Base-by-base conservation (phyloP, 2,888 invertebrate species). In the Hesperia comma region DNA sequence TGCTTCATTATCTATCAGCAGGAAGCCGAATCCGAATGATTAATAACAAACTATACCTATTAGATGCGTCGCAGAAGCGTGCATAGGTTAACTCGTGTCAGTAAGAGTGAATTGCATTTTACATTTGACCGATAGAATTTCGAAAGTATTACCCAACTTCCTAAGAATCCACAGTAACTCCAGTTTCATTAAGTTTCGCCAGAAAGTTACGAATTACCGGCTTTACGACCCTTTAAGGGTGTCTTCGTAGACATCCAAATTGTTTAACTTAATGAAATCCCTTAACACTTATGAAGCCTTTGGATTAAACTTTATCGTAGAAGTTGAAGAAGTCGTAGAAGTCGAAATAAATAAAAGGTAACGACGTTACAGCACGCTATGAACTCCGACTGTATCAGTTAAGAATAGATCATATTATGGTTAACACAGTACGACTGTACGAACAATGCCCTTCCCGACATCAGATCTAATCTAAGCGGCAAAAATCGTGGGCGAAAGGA, bases 401-500 rank as follows among this genome's bases (percentile, higher is more conserved):
- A 49, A 15, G 43, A 49, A 2, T 17, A 49, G 19, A 49, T 49
- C 19, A 49, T 12, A 49, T 19, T 12, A 49, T 19, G 49, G 10
- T 49, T 19, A 19, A 17, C 26, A 26, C 26, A 26, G 26, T 26
- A n/a, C n/a, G n/a, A n/a, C 5, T 26, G 5, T 12, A 49, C 49
- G 49, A 19, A 49, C 49, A 49, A 49, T 49, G 19, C 17, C 10
- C 12, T 12, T 46, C 10, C 17, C 19, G 19, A 19, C 19, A 10
- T 49, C 26, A 26, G 26, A 26, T 26, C 49, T 19, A 49, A 49
- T 49, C 19, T 49, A 49, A 49, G 19, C 19, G 19, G 49, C 12
- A 49, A 49, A 19, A 17, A 19, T 19, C n/a, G 49, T 49, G 53
- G 53, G 53, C 53, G 53, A 53, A 32, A 53, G 53, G 53, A 53